Percentiles rank a stretch among this genome's conserved stretches.
phyloP scores from a whole-genome alignment of 2,113 vertebrate species.

The Aspidoscelis tigris region DNA sequence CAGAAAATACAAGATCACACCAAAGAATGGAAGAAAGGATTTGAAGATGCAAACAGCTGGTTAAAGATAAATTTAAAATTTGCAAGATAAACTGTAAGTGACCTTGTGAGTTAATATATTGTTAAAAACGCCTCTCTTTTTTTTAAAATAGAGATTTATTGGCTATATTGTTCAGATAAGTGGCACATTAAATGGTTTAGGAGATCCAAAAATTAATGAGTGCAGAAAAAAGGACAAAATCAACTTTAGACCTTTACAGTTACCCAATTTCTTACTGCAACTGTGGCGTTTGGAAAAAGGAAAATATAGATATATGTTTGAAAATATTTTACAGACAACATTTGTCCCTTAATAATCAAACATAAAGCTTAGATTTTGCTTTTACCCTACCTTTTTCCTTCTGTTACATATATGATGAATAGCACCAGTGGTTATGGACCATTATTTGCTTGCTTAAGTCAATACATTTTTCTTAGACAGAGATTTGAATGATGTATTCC shows the following conservation, averaged over 20 bases:
- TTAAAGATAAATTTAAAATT: slow-evolving; percentile 52
- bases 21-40: slow-evolving; percentile 55
- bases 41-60: slow-evolving; percentile 62
- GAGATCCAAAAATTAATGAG: slow-evolving; percentile 59
- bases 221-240: slow-evolving; percentile 68
- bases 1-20: slow-evolving; percentile 60
- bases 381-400: slow-evolving; percentile 74
- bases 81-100: slow-evolving; percentile 59
- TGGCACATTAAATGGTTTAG: slow-evolving; percentile 73
- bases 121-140: slow-evolving; percentile 55
- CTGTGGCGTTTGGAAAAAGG: slow-evolving; percentile 79
- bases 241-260: slow-evolving; percentile 67
- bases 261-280: slow-evolving; percentile 79
- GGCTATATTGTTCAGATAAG: slow-evolving; percentile 74
- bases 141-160: slow-evolving; percentile 62
- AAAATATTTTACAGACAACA: slow-evolving; percentile 82
- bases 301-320: slow-evolving; percentile 80
- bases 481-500: slow-evolving; percentile 85
- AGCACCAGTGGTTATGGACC: slow-evolving; percentile 77
- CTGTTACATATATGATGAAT: slow-evolving; percentile 86
- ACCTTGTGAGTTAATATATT: slow-evolving; percentile 70
- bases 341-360: slow-evolving; percentile 83
- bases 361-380: slow-evolving; percentile 75
- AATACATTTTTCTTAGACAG: slow-evolving; percentile 88
- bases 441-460: slow-evolving; percentile 86